phyloP scores from a whole-genome alignment of 2,888 invertebrate species.

The Mythimna albipuncta region DNA sequence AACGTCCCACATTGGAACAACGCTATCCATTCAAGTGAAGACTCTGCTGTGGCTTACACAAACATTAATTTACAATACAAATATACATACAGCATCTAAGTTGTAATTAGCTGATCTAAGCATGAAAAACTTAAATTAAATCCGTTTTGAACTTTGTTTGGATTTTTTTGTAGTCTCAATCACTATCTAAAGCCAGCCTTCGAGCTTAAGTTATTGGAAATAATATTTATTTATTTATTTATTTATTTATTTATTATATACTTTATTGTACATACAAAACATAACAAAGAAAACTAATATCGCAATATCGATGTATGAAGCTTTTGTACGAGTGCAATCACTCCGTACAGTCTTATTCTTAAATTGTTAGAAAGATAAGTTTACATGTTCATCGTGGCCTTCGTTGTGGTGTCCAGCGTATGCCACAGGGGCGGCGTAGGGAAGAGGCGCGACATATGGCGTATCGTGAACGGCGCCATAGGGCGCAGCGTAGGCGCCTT shows the following conservation, averaged over 20 bases:
- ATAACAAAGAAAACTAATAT: too few species aligned
- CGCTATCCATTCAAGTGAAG: background rate
- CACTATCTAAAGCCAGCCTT: too few species aligned
- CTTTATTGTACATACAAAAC: too few species aligned
- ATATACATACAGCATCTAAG: background rate
- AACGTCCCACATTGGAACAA: too few species aligned
- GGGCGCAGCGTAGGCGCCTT: conserved; percentile 64
- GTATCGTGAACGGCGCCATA: conserved; percentile 66
- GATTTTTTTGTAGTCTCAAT: background rate
- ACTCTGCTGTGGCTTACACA: background rate
- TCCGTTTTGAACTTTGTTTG: too few species aligned
- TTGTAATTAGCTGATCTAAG: background rate
- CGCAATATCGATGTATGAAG: background rate
- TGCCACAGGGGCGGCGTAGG: conserved; percentile 65
- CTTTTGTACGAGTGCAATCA: background rate
- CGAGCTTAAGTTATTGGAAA: background rate
- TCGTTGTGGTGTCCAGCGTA: conserved; percentile 66
- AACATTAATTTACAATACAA: background rate
- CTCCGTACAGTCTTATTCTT: background rate
- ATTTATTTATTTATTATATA: too few species aligned
- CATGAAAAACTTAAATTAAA: background rate
- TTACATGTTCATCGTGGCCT: conserved; percentile 78
- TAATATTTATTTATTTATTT: too few species aligned
- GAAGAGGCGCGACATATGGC: conserved; percentile 62
- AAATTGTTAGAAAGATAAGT: conserved; percentile 22